phyloP scores from a whole-genome alignment of 2,888 invertebrate genomes.

The Lasioglossum lativentre region DNA sequence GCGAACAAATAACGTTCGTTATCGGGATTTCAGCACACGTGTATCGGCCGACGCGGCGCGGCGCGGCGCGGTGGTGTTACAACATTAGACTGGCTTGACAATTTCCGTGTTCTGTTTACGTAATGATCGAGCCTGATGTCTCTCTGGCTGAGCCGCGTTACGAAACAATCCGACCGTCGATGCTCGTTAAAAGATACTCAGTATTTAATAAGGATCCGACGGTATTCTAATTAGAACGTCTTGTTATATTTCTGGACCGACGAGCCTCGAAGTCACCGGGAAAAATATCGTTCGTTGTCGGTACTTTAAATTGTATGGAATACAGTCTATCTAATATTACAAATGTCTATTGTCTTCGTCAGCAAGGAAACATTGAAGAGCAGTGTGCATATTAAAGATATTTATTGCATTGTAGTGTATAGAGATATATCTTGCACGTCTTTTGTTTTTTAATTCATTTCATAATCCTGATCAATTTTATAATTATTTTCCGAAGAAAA shows the following conservation, averaged over 20 bases:
- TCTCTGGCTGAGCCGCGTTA: conserved; percentile 38
- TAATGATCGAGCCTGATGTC: conserved; percentile 27
- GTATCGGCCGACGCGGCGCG: conserved; percentile 17
- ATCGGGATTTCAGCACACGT: conserved; percentile 61
- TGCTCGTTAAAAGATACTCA: neutral
- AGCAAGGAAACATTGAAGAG: no score
- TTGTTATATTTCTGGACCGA: neutral
- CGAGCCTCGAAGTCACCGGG: neutral
- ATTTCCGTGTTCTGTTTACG: conserved; percentile 48
- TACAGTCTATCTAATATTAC: neutral
- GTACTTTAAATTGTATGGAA: neutral
- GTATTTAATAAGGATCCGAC: neutral
- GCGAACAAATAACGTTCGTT: conserved; percentile 68
- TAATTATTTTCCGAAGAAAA: no score
- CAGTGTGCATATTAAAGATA: no score
- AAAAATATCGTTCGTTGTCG: neutral
- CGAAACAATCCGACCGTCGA: conserved; percentile 25
- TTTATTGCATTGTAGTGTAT: no score
- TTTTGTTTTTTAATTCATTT: no score
- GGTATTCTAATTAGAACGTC: neutral
- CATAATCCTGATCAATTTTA: neutral
- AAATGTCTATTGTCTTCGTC: neutral
- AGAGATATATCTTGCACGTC: no score
- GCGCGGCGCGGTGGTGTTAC: conserved; percentile 34
- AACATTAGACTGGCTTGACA: conserved; percentile 53